Percentiles rank a stretch among this genome's conserved stretches.
Conservation (phyloP, 2,113 vertebrate species). For the Elephas maximus region DNA sequence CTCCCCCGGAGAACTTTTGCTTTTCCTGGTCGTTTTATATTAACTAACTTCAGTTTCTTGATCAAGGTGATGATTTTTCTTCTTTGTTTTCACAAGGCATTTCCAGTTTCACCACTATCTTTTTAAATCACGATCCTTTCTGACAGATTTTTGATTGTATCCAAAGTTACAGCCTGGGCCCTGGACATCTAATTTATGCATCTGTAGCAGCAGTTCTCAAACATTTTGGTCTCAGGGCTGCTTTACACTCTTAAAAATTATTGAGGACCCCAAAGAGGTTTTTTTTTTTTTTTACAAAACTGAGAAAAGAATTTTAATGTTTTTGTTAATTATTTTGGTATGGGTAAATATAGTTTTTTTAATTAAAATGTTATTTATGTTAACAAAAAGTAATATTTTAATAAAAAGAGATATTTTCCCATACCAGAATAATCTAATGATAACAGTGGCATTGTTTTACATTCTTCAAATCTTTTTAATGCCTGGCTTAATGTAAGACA, state of each 20-base stretch:
- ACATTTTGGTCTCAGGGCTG: background rate
- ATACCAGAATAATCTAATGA: background rate
- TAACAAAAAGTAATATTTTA: conserved; percentile 3
- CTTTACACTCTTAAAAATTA: conserved; percentile 27
- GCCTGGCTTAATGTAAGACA: background rate
- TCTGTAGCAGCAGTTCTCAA: conserved; percentile 2
- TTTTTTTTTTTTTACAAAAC: background rate
- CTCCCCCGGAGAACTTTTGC: background rate
- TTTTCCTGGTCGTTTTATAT: background rate
- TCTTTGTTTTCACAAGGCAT: conserved; percentile 40
- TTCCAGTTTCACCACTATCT: background rate
- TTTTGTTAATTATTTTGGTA: conserved; percentile 30
- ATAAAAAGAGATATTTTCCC: conserved; percentile 36
- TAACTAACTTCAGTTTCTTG: conserved; percentile 16
- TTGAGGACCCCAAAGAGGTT: background rate
- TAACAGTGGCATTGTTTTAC: background rate
- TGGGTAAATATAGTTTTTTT: background rate
- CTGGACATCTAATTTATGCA: conserved; percentile 66
- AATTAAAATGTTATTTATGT: background rate
- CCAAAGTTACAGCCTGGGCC: conserved; percentile 2
- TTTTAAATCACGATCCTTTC: conserved; percentile 69
- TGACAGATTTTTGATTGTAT: conserved; percentile 73
- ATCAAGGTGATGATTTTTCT: conserved; percentile 50
- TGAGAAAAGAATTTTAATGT: background rate
- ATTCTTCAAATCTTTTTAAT: background rate